Evolutionary conservation across 2,797 vertebrate species (phyloP).

Genomic region (Anableps anableps): DNA sequence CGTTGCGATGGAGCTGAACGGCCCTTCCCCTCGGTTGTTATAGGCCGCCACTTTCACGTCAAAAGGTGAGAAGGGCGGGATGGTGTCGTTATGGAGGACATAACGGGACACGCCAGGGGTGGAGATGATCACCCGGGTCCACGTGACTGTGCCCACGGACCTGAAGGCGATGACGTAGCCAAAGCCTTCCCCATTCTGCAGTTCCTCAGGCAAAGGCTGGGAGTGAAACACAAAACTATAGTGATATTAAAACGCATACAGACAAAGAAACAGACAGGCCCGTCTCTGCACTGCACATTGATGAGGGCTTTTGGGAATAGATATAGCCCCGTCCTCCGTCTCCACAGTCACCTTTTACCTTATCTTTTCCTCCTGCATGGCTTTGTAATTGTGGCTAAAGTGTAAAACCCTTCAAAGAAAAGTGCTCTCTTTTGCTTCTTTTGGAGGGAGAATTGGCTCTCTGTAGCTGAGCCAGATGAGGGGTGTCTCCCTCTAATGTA

Average conservation of each 20-base stretch:
- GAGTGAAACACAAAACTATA: conserved; percentile 86
- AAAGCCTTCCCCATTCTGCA: conserved; percentile 94
- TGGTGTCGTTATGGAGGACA: conserved; percentile 91
- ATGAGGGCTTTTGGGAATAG: conserved; percentile 26
- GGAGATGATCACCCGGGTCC: conserved; percentile 91
- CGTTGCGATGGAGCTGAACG: conserved; percentile 88
- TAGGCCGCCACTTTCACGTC: conserved; percentile 93
- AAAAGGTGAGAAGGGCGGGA: conserved; percentile 90
- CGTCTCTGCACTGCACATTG: conserved; percentile 50
- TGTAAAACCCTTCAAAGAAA: conserved; percentile 56
- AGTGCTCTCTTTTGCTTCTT: conserved; percentile 56
- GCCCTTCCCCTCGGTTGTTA: conserved; percentile 95
- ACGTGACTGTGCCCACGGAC: conserved; percentile 83
- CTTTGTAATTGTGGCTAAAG: conserved; percentile 60
- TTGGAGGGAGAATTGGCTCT: conserved; percentile 63
- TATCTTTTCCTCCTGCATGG: conserved; percentile 38
- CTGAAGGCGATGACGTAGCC: conserved; percentile 95
- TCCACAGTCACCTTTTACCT: conserved; percentile 31
- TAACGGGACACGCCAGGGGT: conserved; percentile 85
- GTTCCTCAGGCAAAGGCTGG: conserved; percentile 93
- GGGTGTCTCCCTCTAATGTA: conserved; percentile 58
- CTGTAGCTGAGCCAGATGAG: conserved; percentile 50
- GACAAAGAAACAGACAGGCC: conserved; percentile 75
- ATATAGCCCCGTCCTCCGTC: conserved; percentile 18
- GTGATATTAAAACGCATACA: conserved; percentile 89